Conservation (phyloP, 2,113 vertebrate genomes). For the Parus major region DNA sequence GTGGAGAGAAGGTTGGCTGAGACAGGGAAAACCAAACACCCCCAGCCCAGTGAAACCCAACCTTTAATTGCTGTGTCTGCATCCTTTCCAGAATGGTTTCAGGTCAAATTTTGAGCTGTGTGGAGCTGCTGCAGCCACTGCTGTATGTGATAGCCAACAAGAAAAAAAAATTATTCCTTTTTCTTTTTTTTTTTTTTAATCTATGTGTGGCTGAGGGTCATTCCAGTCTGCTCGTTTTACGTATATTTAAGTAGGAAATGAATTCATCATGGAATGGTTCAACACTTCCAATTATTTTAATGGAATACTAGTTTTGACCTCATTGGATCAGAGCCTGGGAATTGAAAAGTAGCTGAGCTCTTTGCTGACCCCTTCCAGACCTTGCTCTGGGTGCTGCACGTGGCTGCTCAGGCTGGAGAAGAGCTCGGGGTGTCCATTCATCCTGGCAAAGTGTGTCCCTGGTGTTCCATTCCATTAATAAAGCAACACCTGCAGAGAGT, state of each 20-base stretch:
- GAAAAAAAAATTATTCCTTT: background rate
- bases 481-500: background rate
- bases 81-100: background rate
- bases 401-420: background rate
- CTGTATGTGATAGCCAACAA: background rate
- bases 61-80: background rate
- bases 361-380: background rate
- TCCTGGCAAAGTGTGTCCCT: background rate
- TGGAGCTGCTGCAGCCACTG: background rate
- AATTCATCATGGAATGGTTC: constrained; percentile 54
- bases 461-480: background rate
- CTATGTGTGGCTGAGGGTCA: constrained; percentile 6
- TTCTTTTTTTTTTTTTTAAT: background rate
- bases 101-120: background rate
- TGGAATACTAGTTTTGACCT: constrained; percentile 18
- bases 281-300: constrained; percentile 64
- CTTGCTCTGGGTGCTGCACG: background rate
- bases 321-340: constrained; percentile 42
- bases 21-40: background rate
- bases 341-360: constrained; percentile 1
- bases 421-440: background rate
- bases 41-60: background rate
- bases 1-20: background rate
- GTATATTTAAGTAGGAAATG: constrained; percentile 24
- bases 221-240: background rate